Evolutionary conservation across 2,888 invertebrate species (phyloP).

Genomic region (Diploptera punctata): DNA sequence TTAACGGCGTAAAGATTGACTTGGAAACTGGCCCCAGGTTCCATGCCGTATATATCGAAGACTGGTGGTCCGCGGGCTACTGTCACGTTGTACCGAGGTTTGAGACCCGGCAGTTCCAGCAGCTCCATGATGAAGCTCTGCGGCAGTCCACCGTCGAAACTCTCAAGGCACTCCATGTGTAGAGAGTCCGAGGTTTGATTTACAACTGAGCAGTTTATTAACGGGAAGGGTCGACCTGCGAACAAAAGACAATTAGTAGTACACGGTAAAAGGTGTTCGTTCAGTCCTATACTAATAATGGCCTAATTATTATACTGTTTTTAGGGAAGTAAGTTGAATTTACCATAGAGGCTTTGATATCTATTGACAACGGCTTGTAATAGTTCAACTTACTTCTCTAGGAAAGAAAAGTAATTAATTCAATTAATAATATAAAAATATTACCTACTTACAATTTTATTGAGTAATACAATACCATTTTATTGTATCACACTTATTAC

Average conservation of each 20-base stretch:
- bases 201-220: constrained; percentile 87
- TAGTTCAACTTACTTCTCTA: too few species aligned
- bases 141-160: constrained; percentile 87
- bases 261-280: too few species aligned
- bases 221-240: constrained; percentile 84
- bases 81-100: constrained; percentile 68
- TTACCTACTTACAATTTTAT: too few species aligned
- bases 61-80: constrained; percentile 68
- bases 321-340: too few species aligned
- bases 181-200: constrained; percentile 85
- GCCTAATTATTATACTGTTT: too few species aligned
- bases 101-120: constrained; percentile 71
- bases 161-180: constrained; percentile 85
- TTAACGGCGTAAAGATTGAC: constrained; percentile 86
- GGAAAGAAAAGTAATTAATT: too few species aligned
- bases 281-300: too few species aligned
- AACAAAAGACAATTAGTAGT: neutral
- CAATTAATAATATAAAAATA: too few species aligned
- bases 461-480: too few species aligned
- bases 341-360: too few species aligned
- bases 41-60: constrained; percentile 72
- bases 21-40: constrained; percentile 75
- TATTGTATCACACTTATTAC: too few species aligned
- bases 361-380: too few species aligned
- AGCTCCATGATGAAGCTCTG: constrained; percentile 86